A percentile compares a stretch with the other conserved stretches of the same genome.
Conservation (phyloP, 30 jellyfish, hydroid and myxozoan genomes). For the Cassiopea xamachana region DNA sequence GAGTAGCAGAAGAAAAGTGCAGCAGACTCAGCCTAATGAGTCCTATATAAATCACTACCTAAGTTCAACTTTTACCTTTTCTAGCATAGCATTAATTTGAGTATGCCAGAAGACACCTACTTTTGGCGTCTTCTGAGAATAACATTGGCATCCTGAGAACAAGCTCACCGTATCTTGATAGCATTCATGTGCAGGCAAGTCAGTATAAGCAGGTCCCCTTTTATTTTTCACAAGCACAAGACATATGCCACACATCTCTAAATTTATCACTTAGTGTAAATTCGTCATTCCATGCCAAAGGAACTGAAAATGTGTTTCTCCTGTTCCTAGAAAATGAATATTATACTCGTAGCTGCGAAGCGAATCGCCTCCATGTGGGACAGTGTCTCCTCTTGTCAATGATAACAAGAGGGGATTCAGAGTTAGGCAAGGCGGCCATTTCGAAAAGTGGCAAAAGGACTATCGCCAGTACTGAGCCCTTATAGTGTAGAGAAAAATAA, state of each 20-base stretch:
- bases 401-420: background rate
- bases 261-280: background rate
- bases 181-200: background rate
- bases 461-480: too few relatives aligned
- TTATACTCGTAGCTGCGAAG: background rate
- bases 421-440: too few relatives aligned
- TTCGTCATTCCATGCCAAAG: background rate
- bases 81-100: too few relatives aligned
- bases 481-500: too few relatives aligned
- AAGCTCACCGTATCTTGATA: background rate
- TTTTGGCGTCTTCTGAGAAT: too few relatives aligned
- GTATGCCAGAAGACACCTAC: too few relatives aligned
- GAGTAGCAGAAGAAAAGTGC: too few relatives aligned
- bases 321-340: background rate
- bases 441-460: too few relatives aligned
- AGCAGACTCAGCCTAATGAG: too few relatives aligned
- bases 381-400: background rate
- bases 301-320: background rate
- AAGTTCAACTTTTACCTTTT: too few relatives aligned
- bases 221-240: background rate
- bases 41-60: too few relatives aligned
- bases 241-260: conserved; percentile 28
- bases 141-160: too few relatives aligned
- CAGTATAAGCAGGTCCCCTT: background rate
- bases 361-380: background rate